Conservation (phyloP, 2,888 invertebrate species). For the Pandemis heparana region DNA sequence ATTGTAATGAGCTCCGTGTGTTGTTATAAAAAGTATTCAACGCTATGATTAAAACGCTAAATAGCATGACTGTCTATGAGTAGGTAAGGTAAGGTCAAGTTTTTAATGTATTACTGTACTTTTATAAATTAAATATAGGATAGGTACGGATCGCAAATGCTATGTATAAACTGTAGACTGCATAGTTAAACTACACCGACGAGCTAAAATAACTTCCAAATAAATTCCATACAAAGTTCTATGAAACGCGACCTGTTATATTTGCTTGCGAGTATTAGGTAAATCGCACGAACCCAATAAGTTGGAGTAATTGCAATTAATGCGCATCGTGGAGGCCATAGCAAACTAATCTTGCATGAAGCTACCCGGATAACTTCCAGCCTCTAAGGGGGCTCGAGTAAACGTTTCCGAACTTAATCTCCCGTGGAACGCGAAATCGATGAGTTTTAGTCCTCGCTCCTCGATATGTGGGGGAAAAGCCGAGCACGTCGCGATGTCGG, state of each 20-base stretch:
- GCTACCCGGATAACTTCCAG: conserved; percentile 51
- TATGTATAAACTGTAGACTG: too few species aligned
- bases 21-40: conserved; percentile 20
- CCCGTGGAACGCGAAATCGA: conserved; percentile 72
- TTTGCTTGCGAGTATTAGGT: too few species aligned
- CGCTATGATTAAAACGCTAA: conserved; percentile 28
- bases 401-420: conserved; percentile 72
- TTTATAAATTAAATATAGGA: not conserved
- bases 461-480: conserved; percentile 53
- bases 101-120: not conserved
- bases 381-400: conserved; percentile 56
- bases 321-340: conserved; percentile 43
- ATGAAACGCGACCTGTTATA: too few species aligned
- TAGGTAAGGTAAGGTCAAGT: conserved; percentile 2
- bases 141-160: too few species aligned
- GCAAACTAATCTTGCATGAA: conserved; percentile 65
- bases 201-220: too few species aligned
- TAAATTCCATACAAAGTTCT: too few species aligned
- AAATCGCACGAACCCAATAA: conserved; percentile 25
- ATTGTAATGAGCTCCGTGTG: conserved; percentile 32
- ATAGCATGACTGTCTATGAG: conserved; percentile 6
- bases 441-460: conserved; percentile 58
- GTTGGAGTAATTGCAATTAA: conserved; percentile 31
- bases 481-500: conserved; percentile 46
- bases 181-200: too few species aligned